phyloP scores from a whole-genome alignment of 2,113 vertebrate genomes.

The Catharus fuscescens region DNA sequence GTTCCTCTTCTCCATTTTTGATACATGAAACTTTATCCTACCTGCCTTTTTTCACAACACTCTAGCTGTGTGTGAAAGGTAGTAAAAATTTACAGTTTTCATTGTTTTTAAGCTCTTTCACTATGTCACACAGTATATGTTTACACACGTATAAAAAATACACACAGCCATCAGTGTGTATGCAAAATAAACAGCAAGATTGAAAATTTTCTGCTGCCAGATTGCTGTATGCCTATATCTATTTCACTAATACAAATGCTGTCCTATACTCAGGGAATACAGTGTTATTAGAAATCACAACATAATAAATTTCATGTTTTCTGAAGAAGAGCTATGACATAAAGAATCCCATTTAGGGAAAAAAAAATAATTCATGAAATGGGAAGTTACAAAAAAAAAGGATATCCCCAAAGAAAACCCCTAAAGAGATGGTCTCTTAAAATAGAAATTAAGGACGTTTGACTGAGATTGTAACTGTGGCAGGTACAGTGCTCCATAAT shows the following conservation, averaged over 20 bases:
- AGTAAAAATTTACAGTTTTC: background rate
- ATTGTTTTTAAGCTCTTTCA: background rate
- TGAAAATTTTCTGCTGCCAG: background rate
- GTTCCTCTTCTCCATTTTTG: background rate
- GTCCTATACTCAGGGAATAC: background rate
- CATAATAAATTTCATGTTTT: background rate
- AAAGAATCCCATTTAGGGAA: background rate
- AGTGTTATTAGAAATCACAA: background rate
- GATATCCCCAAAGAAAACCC: background rate
- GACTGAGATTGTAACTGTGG: background rate
- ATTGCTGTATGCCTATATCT: background rate
- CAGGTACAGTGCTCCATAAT: background rate
- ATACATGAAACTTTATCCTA: background rate
- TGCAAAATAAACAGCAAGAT: background rate
- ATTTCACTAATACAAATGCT: background rate
- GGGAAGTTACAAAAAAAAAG: background rate
- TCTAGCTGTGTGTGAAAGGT: background rate
- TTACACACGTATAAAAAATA: background rate
- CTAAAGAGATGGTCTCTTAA: accelerated
- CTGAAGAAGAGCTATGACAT: accelerated
- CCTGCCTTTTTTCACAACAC: background rate
- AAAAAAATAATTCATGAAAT: background rate
- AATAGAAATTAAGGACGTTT: background rate
- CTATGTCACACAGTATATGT: accelerated
- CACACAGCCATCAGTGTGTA: background rate